Percentiles rank a stretch among this genome's conserved stretches.
Evolutionary conservation across 2,888 invertebrate genomes (phyloP).

Genomic region (Heteromurus nitidus): DNA sequence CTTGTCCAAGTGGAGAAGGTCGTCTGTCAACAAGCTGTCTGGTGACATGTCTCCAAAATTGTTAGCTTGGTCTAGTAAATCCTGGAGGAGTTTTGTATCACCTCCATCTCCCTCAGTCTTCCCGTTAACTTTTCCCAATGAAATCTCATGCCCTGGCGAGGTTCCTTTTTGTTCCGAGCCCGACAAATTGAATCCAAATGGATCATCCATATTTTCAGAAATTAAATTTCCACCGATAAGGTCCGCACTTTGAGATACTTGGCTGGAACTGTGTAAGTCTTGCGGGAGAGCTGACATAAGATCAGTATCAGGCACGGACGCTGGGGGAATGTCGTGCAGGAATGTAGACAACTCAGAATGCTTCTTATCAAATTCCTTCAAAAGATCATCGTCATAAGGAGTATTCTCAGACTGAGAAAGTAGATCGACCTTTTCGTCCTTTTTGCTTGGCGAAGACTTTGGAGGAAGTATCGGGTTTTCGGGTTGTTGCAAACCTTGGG

Average conservation of each 20-base stretch:
- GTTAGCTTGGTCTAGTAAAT: slow-evolving; percentile 54
- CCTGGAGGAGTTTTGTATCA: slow-evolving; percentile 50
- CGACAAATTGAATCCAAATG: slow-evolving; percentile 58
- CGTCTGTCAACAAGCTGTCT: slow-evolving; percentile 51
- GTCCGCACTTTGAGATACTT: background rate
- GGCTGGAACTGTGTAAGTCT: slow-evolving; percentile 25
- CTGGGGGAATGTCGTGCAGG: slow-evolving; percentile 59
- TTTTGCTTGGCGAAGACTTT: too few relatives aligned
- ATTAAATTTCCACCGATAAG: too few relatives aligned
- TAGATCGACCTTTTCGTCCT: slow-evolving; percentile 15
- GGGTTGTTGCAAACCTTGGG: slow-evolving; percentile 16
- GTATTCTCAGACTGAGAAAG: slow-evolving; percentile 16
- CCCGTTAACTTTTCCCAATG: slow-evolving; percentile 56
- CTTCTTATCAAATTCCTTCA: slow-evolving; percentile 66
- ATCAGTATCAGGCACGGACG: slow-evolving; percentile 1
- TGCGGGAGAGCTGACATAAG: slow-evolving; percentile 30
- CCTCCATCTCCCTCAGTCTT: slow-evolving; percentile 55
- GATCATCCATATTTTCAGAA: slow-evolving; percentile 62
- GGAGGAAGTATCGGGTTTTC: slow-evolving; percentile 24
- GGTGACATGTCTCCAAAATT: slow-evolving; percentile 51
- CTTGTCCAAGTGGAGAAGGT: slow-evolving; percentile 47
- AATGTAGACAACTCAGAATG: slow-evolving; percentile 67
- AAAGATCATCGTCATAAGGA: slow-evolving; percentile 65
- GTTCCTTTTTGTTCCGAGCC: slow-evolving; percentile 27
- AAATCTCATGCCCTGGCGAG: slow-evolving; percentile 37